phyloP scores from a whole-genome alignment of 2,113 vertebrate genomes.

The Gasterosteus aculeatus region DNA sequence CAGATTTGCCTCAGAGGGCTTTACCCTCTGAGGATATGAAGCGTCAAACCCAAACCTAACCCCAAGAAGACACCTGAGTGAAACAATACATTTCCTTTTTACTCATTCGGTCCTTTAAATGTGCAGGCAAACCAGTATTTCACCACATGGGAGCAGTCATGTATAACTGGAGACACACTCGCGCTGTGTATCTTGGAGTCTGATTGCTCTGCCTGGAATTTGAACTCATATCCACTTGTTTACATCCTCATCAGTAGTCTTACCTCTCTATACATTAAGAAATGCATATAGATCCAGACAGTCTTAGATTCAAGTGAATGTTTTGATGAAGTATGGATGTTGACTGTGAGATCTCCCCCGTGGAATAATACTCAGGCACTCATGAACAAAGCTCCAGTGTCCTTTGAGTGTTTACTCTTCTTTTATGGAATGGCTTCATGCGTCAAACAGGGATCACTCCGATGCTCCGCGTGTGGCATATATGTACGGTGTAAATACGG shows the following conservation, averaged over 20 bases:
- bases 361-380: slow-evolving; percentile 33
- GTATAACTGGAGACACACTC: slow-evolving; percentile 28
- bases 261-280: slow-evolving; percentile 13
- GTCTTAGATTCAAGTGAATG: slow-evolving; percentile 16
- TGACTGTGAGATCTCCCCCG: slow-evolving; percentile 16
- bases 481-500: slow-evolving; percentile 58
- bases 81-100: too few species aligned
- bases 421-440: slow-evolving; percentile 45
- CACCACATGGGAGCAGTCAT: slow-evolving; percentile 71
- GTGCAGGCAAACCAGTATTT: not conserved
- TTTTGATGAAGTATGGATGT: slow-evolving; percentile 36
- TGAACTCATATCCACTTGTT: slow-evolving; percentile 32
- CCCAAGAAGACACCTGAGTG: not conserved
- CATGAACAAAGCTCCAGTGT: slow-evolving; percentile 29
- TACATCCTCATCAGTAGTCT: slow-evolving; percentile 26
- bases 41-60: not conserved
- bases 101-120: not conserved
- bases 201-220: slow-evolving; percentile 1
- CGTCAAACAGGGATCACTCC: slow-evolving; percentile 55
- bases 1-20: too few species aligned
- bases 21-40: too few species aligned
- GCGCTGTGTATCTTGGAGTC: not conserved
- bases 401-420: slow-evolving; percentile 51
- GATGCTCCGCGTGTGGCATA: slow-evolving; percentile 32
- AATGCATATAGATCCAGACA: slow-evolving; percentile 36